phyloP scores from a whole-genome alignment of 2,888 invertebrate genomes.

The Neuroscelio doddi region DNA sequence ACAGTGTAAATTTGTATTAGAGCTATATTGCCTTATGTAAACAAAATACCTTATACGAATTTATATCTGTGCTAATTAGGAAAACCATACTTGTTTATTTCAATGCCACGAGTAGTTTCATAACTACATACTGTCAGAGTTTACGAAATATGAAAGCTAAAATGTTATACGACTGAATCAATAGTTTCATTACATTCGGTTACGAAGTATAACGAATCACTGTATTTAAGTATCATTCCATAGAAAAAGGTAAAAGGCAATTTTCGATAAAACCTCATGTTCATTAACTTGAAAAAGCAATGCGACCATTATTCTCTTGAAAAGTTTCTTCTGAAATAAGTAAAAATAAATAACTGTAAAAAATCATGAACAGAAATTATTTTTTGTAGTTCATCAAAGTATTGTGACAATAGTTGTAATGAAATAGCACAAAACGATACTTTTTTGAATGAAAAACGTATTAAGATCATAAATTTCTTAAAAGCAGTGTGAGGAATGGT shows the following conservation, averaged over 20 bases:
- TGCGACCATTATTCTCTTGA: slow-evolving; percentile 36
- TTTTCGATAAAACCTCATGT: slow-evolving; percentile 41
- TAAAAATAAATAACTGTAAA: no score
- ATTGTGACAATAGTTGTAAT: slow-evolving; percentile 9
- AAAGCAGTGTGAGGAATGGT: slow-evolving; percentile 14
- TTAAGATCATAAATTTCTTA: slow-evolving; percentile 13
- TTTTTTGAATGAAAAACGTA: no score
- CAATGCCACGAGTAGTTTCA: slow-evolving; percentile 25
- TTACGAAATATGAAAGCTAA: slow-evolving; percentile 27
- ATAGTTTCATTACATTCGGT: slow-evolving; percentile 42
- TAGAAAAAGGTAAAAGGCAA: slow-evolving; percentile 30
- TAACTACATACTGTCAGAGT: slow-evolving; percentile 8
- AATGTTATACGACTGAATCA: slow-evolving; percentile 28
- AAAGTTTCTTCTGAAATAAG: slow-evolving; percentile 4
- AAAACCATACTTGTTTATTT: slow-evolving; percentile 14
- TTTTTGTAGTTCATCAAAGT: no score
- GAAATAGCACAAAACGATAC: slow-evolving; percentile 3
- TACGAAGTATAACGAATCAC: slow-evolving; percentile 21
- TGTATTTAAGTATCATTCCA: slow-evolving; percentile 9
- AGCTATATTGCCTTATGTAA: no score
- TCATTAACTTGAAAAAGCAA: slow-evolving; percentile 34
- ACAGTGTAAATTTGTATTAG: no score
- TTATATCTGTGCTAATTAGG: slow-evolving; percentile 30
- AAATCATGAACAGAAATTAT: no score
- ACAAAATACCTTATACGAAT: no score